Percentiles rank a stretch among this genome's conserved stretches.
phyloP scores from a whole-genome alignment of 2,797 vertebrate species.

The Cetoscarus ocellatus region DNA sequence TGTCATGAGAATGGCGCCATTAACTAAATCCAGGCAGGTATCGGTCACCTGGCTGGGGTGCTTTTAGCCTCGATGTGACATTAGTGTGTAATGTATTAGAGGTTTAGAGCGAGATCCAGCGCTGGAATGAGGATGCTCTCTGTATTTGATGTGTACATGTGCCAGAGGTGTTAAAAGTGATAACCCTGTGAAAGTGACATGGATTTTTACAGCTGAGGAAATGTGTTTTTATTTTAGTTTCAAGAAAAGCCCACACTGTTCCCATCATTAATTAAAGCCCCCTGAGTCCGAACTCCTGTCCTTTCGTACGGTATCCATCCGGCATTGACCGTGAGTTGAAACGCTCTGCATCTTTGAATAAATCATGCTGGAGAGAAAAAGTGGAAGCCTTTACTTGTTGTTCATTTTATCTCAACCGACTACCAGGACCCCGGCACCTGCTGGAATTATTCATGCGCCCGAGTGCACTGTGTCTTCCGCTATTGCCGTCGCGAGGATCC shows the following conservation, averaged over 20 bases:
- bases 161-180: neutral
- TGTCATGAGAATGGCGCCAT: slow-evolving; percentile 73
- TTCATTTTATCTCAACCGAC: slow-evolving; percentile 69
- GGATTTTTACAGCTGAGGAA: slow-evolving; percentile 1
- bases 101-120: slow-evolving; percentile 25
- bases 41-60: slow-evolving; percentile 69
- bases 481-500: slow-evolving; percentile 32
- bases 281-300: slow-evolving; percentile 26
- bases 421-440: slow-evolving; percentile 46
- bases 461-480: slow-evolving; percentile 21
- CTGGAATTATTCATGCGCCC: slow-evolving; percentile 65
- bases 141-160: slow-evolving; percentile 9
- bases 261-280: slow-evolving; percentile 51
- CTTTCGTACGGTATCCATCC: slow-evolving; percentile 31
- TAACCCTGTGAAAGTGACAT: slow-evolving; percentile 3
- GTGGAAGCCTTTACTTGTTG: slow-evolving; percentile 48
- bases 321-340: slow-evolving; percentile 45
- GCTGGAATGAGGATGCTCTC: neutral
- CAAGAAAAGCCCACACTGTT: slow-evolving; percentile 5
- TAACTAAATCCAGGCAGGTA: slow-evolving; percentile 80
- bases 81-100: slow-evolving; percentile 56
- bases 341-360: slow-evolving; percentile 51
- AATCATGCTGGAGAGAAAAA: slow-evolving; percentile 52
- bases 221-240: neutral
- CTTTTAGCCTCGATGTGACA: slow-evolving; percentile 66